These are phyloP conservation scores for Setophaga petechia DNA, from an alignment of 2,113 vertebrate species.

Conservation along the genomic window DNA sequence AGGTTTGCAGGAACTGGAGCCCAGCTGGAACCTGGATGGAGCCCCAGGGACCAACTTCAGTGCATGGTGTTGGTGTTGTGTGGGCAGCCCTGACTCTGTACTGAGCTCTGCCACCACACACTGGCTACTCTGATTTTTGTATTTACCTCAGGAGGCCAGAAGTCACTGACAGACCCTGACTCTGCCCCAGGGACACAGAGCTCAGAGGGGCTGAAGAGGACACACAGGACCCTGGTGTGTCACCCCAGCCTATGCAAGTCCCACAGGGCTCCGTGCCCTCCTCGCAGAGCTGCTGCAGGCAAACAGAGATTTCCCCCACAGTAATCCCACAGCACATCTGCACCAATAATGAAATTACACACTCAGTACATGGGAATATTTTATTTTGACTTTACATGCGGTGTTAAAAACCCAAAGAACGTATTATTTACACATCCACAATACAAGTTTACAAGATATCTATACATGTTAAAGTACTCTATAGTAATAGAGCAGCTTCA, in stretches of 20 bases:
- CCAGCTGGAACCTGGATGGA: not conserved
- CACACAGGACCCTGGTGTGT: not conserved
- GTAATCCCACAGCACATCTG: not conserved
- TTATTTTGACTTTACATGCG: slow-evolving; percentile 99
- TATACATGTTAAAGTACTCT: slow-evolving; percentile 97
- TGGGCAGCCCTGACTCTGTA: not conserved
- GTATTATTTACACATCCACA: slow-evolving; percentile 99
- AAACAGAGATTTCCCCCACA: accelerated
- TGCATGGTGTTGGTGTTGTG: not conserved
- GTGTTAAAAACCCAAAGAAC: slow-evolving; percentile 98
- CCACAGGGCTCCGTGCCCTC: not conserved
- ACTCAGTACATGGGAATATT: slow-evolving; percentile 83
- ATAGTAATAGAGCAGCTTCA: slow-evolving; percentile 90
- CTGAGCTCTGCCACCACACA: not conserved
- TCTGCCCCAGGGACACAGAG: not conserved
- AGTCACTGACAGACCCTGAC: not conserved
- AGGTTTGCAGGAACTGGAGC: not conserved
- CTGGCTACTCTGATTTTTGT: not conserved
- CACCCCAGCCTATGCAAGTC: accelerated
- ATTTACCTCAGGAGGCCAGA: not conserved
- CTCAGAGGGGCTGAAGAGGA: not conserved
- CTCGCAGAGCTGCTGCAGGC: not conserved
- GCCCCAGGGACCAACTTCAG: not conserved
- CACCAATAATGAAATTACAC: not conserved
- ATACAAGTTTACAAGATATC: slow-evolving; percentile 98